Conservation (phyloP, 1,140 invertebrate species). For the Agraylea sexmaculata region DNA sequence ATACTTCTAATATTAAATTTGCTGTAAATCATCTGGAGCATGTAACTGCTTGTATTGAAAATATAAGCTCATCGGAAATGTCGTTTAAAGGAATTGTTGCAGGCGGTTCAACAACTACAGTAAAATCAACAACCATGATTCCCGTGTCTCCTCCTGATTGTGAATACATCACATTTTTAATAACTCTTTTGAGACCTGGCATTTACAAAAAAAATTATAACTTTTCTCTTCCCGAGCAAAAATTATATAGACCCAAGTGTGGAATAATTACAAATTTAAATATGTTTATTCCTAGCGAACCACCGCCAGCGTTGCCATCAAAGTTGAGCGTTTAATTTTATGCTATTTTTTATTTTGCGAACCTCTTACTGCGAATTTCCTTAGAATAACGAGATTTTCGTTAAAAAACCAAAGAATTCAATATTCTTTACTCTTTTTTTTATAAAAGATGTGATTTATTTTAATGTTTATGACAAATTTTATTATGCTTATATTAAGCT, state of each 20-base stretch:
- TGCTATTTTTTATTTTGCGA: slow-evolving; percentile 1
- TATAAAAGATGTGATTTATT: too few relatives aligned
- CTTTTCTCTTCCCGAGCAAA: not conserved
- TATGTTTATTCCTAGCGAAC: not conserved
- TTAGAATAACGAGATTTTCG: too few relatives aligned
- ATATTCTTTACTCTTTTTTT: too few relatives aligned
- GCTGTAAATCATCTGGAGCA: slow-evolving; percentile 8
- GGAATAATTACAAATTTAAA: not conserved
- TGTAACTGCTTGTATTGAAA: not conserved
- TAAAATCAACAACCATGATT: too few relatives aligned
- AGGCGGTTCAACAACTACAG: not conserved
- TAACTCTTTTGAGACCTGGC: slow-evolving; percentile 3
- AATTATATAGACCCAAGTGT: not conserved
- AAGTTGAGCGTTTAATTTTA: not conserved
- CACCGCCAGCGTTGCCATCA: not conserved
- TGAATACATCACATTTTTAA: not conserved
- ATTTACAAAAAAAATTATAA: slow-evolving; percentile 3
- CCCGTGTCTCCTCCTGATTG: not conserved
- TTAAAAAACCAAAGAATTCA: too few relatives aligned
- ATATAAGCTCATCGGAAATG: not conserved
- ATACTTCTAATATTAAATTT: slow-evolving; percentile 6
- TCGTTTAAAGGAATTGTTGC: not conserved
- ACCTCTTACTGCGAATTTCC: not conserved
- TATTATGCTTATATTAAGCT: too few relatives aligned
- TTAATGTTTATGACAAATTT: too few relatives aligned